These are phyloP conservation scores for Brachionus asplanchnoidis DNA, from an alignment of 1,140 invertebrate species.

Conservation along the genomic window DNA sequence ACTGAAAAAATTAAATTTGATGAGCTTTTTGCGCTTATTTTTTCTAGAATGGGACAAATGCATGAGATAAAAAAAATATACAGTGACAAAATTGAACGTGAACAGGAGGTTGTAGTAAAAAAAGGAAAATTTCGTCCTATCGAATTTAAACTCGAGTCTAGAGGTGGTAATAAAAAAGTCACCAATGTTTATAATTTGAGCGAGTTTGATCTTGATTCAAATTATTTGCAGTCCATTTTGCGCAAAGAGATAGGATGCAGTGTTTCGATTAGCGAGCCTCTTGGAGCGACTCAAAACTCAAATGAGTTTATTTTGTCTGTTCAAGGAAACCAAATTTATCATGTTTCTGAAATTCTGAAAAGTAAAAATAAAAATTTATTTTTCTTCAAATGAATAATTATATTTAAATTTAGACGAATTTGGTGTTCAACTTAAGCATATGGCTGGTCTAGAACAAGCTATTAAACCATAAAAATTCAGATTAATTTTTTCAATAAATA, in stretches of 20 bases:
- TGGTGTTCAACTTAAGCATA: slow-evolving; percentile 22
- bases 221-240: neutral
- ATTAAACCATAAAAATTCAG: neutral
- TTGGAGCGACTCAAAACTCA: neutral
- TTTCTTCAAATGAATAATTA: neutral
- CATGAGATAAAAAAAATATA: slow-evolving; percentile 23
- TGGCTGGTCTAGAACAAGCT: slow-evolving; percentile 22
- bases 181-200: slow-evolving; percentile 20
- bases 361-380: neutral
- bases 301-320: slow-evolving; percentile 27
- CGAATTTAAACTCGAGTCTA: slow-evolving; percentile 35
- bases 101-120: neutral
- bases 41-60: slow-evolving; percentile 16
- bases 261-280: slow-evolving; percentile 12
- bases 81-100: neutral
- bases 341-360: slow-evolving; percentile 12
- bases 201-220: slow-evolving; percentile 25
- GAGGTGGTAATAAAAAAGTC: slow-evolving; percentile 36
- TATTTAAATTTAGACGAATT: slow-evolving; percentile 11
- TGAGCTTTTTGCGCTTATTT: neutral
- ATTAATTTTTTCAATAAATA: neutral
- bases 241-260: slow-evolving; percentile 35
- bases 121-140: slow-evolving; percentile 36
- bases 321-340: slow-evolving; percentile 40
- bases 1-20: slow-evolving; percentile 2